Evolutionary conservation across 2,888 invertebrate species (phyloP).

Genomic region (Sturmia bella): DNA sequence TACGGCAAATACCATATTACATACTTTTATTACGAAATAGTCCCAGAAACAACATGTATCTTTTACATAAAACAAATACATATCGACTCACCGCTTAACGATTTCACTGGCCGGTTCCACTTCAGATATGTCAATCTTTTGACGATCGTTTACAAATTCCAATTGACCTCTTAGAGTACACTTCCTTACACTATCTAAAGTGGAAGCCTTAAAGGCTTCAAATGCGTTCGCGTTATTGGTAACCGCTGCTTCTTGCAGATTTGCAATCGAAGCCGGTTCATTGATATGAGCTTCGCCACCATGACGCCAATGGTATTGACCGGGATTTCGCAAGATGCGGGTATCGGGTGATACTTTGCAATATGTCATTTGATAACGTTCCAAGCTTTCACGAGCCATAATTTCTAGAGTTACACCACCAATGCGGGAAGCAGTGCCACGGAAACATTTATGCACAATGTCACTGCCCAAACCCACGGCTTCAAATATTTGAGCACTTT

Average conservation of each 20-base stretch:
- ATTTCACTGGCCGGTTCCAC: conserved; percentile 97
- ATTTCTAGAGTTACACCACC: conserved; percentile 96
- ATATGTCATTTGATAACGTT: conserved; percentile 89
- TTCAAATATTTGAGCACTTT: conserved; percentile 99
- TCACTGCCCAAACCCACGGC: conserved; percentile 97
- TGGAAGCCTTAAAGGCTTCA: conserved; percentile 92
- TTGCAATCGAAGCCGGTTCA: conserved; percentile 91
- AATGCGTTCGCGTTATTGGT: conserved; percentile 92
- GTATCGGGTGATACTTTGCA: conserved; percentile 85
- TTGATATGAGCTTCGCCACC: conserved; percentile 99
- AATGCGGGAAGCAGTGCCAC: conserved; percentile 86
- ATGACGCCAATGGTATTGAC: conserved; percentile 97
- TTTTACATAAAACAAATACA: background rate
- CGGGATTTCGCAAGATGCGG: conserved; percentile 90
- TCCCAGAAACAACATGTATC: background rate
- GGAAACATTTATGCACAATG: conserved; percentile 97
- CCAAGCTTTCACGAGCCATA: conserved; percentile 91
- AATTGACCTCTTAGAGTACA: conserved; percentile 97
- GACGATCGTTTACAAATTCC: conserved; percentile 89
- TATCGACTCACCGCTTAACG: conserved; percentile 92
- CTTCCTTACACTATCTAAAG: conserved; percentile 90
- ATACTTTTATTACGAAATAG: too few species aligned
- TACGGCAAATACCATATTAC: too few species aligned
- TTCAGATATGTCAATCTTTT: conserved; percentile 91
- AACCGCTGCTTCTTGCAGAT: conserved; percentile 91